These are phyloP conservation scores for Panthera tigris DNA, from an alignment of 2,113 vertebrate species.

Conservation along the genomic window DNA sequence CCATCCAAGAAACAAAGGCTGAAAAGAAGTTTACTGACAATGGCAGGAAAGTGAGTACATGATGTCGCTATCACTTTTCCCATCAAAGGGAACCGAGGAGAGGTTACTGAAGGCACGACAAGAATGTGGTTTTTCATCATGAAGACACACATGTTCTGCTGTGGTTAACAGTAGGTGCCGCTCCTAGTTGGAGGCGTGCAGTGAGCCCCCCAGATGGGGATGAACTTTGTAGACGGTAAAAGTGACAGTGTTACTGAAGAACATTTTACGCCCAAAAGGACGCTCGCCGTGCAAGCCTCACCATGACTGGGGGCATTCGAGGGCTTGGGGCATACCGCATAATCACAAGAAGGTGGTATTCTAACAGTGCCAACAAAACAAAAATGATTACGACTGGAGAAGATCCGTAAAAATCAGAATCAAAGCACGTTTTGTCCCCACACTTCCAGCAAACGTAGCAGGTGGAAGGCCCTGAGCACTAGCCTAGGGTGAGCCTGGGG, in stretches of 20 bases:
- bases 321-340: neutral
- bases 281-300: rapidly evolving
- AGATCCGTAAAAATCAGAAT: neutral
- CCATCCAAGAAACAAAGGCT: neutral
- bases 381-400: neutral
- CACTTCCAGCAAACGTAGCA: neutral
- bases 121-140: no score
- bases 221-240: neutral
- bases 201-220: neutral
- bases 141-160: neutral
- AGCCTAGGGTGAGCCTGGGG: neutral
- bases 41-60: neutral
- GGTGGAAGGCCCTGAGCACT: rapidly evolving
- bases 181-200: neutral
- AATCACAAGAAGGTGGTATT: neutral
- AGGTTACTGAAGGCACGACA: neutral
- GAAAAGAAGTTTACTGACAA: neutral
- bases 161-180: neutral
- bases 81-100: neutral
- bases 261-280: neutral
- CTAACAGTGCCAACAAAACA: neutral
- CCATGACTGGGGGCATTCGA: rapidly evolving
- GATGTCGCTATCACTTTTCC: neutral
- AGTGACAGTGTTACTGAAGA: neutral
- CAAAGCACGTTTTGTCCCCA: neutral